These are phyloP conservation scores for Andrena cerasifolii DNA, from an alignment of 1,140 invertebrate genomes.

Conservation along the genomic window DNA sequence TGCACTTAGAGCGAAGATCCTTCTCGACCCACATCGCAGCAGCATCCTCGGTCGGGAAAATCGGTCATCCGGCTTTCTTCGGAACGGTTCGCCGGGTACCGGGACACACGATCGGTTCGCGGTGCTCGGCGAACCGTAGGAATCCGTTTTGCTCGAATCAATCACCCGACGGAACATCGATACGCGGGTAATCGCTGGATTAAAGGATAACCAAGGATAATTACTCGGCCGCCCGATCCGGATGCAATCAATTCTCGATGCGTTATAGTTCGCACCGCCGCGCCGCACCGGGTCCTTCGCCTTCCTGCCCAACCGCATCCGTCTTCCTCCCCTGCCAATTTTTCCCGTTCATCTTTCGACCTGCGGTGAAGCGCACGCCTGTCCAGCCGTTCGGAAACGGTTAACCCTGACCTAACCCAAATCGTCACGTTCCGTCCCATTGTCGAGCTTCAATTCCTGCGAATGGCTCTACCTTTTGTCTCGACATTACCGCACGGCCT, in stretches of 20 bases:
- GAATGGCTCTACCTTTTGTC: no score
- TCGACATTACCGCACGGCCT: no score
- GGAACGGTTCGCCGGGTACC: conserved; percentile 20
- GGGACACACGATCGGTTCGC: conserved; percentile 18
- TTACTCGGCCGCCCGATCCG: conserved; percentile 65
- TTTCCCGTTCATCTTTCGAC: not conserved
- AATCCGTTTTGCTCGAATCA: conserved; percentile 67
- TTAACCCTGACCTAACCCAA: not conserved
- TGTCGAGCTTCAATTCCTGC: no score
- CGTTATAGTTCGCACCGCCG: conserved; percentile 39
- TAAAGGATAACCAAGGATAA: conserved; percentile 70
- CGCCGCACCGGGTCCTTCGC: not conserved
- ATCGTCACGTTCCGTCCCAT: not conserved
- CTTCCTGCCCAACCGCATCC: conserved; percentile 33
- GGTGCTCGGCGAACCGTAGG: conserved; percentile 27
- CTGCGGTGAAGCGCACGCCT: no score
- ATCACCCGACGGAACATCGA: conserved; percentile 65
- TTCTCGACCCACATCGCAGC: no score
- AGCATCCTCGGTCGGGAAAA: conserved; percentile 10
- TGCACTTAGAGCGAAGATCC: no score
- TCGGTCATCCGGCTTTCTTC: conserved; percentile 42
- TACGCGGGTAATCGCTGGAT: conserved; percentile 66
- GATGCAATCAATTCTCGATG: conserved; percentile 69
- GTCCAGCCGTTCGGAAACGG: not conserved
- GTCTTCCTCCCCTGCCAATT: conserved; percentile 16